Percentiles rank a stretch among this genome's conserved stretches.
Evolutionary conservation across 2,888 invertebrate genomes (phyloP).

Genomic region (Halictus quadricinctus): DNA sequence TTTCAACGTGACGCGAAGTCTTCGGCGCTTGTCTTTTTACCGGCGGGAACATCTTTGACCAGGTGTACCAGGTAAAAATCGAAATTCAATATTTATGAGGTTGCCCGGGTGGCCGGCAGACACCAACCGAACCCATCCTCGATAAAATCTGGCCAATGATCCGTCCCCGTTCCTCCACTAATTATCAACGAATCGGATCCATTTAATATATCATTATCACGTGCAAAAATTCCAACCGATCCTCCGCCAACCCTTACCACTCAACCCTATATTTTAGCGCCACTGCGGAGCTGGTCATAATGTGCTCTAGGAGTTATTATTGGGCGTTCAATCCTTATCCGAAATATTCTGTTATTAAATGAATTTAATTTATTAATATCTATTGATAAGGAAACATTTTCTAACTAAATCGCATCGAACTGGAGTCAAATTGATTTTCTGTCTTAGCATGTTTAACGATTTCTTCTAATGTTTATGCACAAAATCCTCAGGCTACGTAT

Average conservation of each 20-base stretch:
- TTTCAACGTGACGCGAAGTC: slow-evolving; percentile 31
- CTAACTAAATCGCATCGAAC: not conserved
- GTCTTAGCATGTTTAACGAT: not conserved
- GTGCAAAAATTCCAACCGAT: not conserved
- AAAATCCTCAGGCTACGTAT: not conserved
- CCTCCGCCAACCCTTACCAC: not conserved
- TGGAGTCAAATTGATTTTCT: too few relatives aligned
- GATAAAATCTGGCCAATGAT: slow-evolving; percentile 38
- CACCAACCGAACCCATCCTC: slow-evolving; percentile 4
- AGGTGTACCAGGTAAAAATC: slow-evolving; percentile 26
- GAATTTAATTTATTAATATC: too few relatives aligned
- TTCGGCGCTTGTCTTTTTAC: slow-evolving; percentile 34
- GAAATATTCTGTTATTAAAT: too few relatives aligned
- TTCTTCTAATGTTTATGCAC: not conserved
- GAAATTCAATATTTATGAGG: slow-evolving; percentile 46
- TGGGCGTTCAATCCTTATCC: too few relatives aligned
- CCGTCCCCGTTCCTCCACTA: slow-evolving; percentile 10
- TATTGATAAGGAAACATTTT: not conserved
- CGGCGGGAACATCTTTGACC: slow-evolving; percentile 48
- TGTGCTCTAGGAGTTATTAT: not conserved
- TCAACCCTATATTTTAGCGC: not conserved
- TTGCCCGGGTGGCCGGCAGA: slow-evolving; percentile 18
- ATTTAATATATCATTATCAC: not conserved
- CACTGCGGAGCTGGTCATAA: not conserved
- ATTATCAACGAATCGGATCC: slow-evolving; percentile 36